Base-by-base conservation (phyloP, 2,113 vertebrate species). In the Oryzias javanicus region DNA sequence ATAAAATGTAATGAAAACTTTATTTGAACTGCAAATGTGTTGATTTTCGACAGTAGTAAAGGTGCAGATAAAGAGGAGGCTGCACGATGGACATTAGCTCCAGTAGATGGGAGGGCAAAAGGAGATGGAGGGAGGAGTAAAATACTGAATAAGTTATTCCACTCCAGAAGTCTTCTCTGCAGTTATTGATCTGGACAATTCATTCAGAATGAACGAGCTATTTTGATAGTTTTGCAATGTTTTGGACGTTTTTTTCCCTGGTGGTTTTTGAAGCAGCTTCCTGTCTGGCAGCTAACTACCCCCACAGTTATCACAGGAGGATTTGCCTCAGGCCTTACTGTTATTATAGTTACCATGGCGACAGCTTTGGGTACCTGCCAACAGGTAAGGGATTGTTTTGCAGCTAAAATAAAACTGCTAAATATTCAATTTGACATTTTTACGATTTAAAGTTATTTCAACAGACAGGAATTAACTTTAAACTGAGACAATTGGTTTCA, bases 311-410 rank as follows among this genome's bases (percentile, higher is more conserved):
- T 72, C 82, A 90, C 46, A 92, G 93, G 83, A 91, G 92, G 46
- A 89, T 76, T 82, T 97, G 95, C 80, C 92, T 93, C 61, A 92
- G 92, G 64, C 85, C 86, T 5, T 47, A 81, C 6, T 97, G 95
- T 61, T 58, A 90, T 85, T 88, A 92, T 72, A 71, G 79, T 69
- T 89, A 90, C 42, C 71, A 72, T 0, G 84, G 89, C 6, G 86
- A 91, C 60, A 73, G 83, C 8, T 49, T 16, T 16, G 86, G 63
- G 52, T 64, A 72, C 57, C 48, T 81, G 27, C 79, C 84, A 20
- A 58, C 92, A 90, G 92, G 95, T 96, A 89, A 81, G 93, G 63
- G 54, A 55, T 53, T 0, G 14, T 40, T 63, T 47, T 65, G 2
- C 27, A 45, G 7, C 12, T 35, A 35, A 6, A 29, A 29, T 29